Base-by-base conservation (phyloP, 2,888 invertebrate species). In the Pristionchus mayeri region DNA sequence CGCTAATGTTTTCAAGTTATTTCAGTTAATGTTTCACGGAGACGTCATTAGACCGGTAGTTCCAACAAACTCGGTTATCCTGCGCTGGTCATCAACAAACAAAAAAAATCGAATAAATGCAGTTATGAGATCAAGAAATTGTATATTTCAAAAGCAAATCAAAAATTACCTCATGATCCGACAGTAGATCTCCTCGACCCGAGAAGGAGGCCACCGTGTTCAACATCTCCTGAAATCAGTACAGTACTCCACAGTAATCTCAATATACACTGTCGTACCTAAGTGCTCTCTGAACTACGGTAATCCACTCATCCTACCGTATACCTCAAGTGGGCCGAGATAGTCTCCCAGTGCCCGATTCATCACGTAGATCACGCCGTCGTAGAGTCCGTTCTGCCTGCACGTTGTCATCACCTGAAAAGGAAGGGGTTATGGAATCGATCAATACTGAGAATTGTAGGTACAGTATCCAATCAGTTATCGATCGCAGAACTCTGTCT, bases 291-390 rank as follows among this genome's bases (percentile, higher is more conserved):
- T 24, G 21, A 11, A 57, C 21, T 57, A 57, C 57, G 6, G 21
- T 57, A 57, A 13, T 7, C 63, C 13, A 2, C 7, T 57, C 57
- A 4, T 3, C 0, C 63, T 63, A 63, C 63, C 63, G 34, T 63
- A 63, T n/a, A 94, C 96, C 85, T 95, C 95, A 85, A 96, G 93
- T 0, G 96, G 96, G 34, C 95, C 94, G 0, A 95, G 95, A 91
- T 95, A 96, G 93, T 96, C 96, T 67, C 93, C 94, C 92, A 96
- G 95, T 16, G 96, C 96, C 91, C 95, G 95, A 86, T 96, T 96
- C 93, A 96, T 95, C 44, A 96, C 95, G 93, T 96, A 95, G 87
- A 96, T 94, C 85, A 95, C 95, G 50, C 95, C 95, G 93, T 95
- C 95, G 93, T 95, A 95, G 50, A 96, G 93, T 44, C 94, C 94